These are phyloP conservation scores for Gouania willdenowi DNA, from an alignment of 2,797 vertebrate species.

Conservation along the genomic window DNA sequence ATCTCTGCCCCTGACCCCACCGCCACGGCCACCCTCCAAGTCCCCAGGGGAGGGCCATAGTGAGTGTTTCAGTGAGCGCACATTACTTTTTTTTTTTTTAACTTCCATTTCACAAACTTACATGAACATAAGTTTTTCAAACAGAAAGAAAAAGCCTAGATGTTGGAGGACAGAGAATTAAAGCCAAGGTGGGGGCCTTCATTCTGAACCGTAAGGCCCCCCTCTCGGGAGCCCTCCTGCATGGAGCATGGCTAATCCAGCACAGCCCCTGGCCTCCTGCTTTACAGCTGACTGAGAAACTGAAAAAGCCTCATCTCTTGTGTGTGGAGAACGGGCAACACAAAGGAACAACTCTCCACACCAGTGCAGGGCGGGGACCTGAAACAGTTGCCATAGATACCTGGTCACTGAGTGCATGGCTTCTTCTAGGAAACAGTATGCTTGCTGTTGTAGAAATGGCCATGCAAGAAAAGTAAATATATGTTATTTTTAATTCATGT, in stretches of 20 bases:
- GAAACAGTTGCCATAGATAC: slow-evolving; percentile 19
- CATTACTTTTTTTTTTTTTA: no score
- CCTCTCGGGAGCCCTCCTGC: slow-evolving; percentile 54
- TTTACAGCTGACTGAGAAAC: slow-evolving; percentile 62
- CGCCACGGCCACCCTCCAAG: no score
- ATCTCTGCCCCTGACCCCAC: no score
- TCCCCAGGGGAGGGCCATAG: no score
- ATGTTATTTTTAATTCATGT: no score
- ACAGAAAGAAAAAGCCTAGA: no score
- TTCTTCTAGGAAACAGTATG: no score
- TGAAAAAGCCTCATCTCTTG: slow-evolving; percentile 46
- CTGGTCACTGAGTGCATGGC: slow-evolving; percentile 42
- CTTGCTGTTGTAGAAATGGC: no score
- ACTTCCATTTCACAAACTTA: no score
- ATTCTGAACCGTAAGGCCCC: slow-evolving; percentile 31
- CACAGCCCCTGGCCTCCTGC: slow-evolving; percentile 57
- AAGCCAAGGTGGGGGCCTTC: slow-evolving; percentile 29
- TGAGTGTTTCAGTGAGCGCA: no score
- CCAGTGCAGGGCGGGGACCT: slow-evolving; percentile 16
- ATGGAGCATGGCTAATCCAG: slow-evolving; percentile 64
- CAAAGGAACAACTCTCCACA: slow-evolving; percentile 38
- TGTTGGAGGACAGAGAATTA: slow-evolving; percentile 14
- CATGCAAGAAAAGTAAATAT: no score
- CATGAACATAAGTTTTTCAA: no score
- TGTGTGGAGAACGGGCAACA: slow-evolving; percentile 35